These are phyloP conservation scores for Tapirus terrestris DNA, from an alignment of 2,113 vertebrate genomes.

Conservation along the genomic window DNA sequence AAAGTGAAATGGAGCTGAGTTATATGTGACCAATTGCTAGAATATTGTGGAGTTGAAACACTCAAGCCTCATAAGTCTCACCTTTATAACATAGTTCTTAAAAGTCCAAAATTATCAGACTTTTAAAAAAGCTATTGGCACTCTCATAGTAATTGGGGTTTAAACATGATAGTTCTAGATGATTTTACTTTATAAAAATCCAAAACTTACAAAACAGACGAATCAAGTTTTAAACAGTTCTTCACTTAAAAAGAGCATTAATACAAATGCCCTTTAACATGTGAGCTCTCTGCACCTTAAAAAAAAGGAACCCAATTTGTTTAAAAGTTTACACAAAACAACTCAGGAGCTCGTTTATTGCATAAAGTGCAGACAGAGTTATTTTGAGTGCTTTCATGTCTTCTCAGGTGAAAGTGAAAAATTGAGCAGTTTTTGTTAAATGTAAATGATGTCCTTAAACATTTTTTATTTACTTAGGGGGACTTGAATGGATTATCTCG, in stretches of 20 bases:
- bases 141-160: background rate
- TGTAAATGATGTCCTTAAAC: conserved; percentile 50
- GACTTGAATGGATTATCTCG: conserved; percentile 16
- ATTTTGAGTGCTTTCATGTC: conserved; percentile 23
- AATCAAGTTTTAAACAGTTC: conserved; percentile 42
- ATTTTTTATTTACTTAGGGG: conserved; percentile 8
- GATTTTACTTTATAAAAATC: conserved; percentile 6
- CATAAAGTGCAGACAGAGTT: conserved; percentile 10
- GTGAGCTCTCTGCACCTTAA: background rate
- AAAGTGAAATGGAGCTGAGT: background rate
- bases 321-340: conserved; percentile 34
- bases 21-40: background rate
- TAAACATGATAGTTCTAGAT: background rate
- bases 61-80: background rate
- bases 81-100: background rate
- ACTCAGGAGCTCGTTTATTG: background rate
- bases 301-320: conserved; percentile 6
- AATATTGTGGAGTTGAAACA: background rate
- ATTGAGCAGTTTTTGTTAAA: conserved; percentile 30
- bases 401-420: conserved; percentile 54
- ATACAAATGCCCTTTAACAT: conserved; percentile 24
- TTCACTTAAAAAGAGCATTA: background rate
- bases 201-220: conserved; percentile 26
- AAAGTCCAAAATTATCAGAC: conserved; percentile 21
- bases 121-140: background rate